Evolutionary conservation across 2,113 vertebrate genomes (phyloP), one percentile per base, ranked within the genome.

Genomic region (Campylomormyrus numenius): DNA sequence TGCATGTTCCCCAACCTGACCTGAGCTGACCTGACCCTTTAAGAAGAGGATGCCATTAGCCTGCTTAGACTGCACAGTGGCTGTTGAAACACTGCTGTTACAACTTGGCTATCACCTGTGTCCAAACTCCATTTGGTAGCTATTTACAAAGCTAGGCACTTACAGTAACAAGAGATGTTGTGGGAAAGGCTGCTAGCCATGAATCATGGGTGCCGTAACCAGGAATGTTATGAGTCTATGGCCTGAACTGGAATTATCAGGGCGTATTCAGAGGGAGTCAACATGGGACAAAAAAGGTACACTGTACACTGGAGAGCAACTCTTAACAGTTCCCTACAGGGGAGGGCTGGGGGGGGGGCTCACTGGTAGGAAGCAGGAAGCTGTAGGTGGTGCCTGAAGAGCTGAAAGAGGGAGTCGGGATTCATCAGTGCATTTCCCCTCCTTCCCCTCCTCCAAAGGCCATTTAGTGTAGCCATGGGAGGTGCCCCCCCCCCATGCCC

Each of bases 401-500:
- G n/a, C n/a, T 4, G n/a, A 31, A 52, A 53, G 13, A 13, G 84
- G n/a, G 15, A 50, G 58, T 31, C 31, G 15, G 8, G 45, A 56
- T 48, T 49, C n/a, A 85, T 86, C 83, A 90, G 46, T 62, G 13
- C 9, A 45, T 49, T 56, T 85, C 27, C 11, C 46, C 46, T 46
- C 17, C 15, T 77, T 48, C 17, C 5, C 39, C 13, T 87, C 27
- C 11, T 8, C 27, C 45, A 74, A 87, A 46, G 45, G 53, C 56
- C 84, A 66, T 90, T 66, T 35, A 86, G 87, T 83, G 42, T 66
- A 50, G 91, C 89, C 66, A 31, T 77, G 90, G 49, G 21, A 85
- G 77, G 74, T 58, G 39, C 89, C 92, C 6, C 62, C 92, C 6
- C 62, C 77, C 89, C 85, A 89, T 88, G 19, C n/a, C 53, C 17